Evolutionary conservation across 2,888 invertebrate genomes (phyloP).

Genomic region (Acrocyrtus sp.): DNA sequence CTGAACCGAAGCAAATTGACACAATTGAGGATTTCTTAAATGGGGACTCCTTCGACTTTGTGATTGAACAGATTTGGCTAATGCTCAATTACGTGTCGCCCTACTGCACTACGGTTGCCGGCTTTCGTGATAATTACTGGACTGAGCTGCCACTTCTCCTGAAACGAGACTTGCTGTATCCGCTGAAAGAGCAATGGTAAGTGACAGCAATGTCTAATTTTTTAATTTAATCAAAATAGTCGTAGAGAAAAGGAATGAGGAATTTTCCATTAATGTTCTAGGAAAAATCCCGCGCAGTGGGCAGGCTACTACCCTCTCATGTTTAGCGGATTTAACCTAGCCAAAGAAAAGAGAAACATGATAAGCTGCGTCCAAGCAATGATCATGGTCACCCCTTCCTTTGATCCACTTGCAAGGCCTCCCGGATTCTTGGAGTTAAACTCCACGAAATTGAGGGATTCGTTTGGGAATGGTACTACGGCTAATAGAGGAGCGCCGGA

Average conservation of each 20-base stretch:
- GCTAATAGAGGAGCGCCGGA: too few species aligned
- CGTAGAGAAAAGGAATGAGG: not conserved
- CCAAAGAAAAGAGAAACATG: slow-evolving; percentile 10
- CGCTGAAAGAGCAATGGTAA: slow-evolving; percentile 30
- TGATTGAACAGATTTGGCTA: slow-evolving; percentile 43
- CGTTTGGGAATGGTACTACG: too few species aligned
- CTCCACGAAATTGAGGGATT: too few species aligned
- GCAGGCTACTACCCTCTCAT: slow-evolving; percentile 23
- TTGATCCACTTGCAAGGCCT: slow-evolving; percentile 20
- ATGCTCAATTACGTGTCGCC: slow-evolving; percentile 32
- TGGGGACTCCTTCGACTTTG: slow-evolving; percentile 19
- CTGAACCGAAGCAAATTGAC: slow-evolving; percentile 7
- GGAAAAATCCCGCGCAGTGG: slow-evolving; percentile 28
- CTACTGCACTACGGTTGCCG: slow-evolving; percentile 5
- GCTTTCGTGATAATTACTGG: slow-evolving; percentile 23
- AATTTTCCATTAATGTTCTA: slow-evolving; percentile 1
- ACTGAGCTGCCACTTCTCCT: slow-evolving; percentile 17
- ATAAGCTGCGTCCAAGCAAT: slow-evolving; percentile 14
- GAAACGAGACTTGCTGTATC: slow-evolving; percentile 21
- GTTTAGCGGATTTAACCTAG: slow-evolving; percentile 12
- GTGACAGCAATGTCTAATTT: not conserved
- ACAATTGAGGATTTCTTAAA: slow-evolving; percentile 13
- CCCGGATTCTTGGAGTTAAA: slow-evolving; percentile 16
- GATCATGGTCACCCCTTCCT: not conserved
- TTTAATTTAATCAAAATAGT: not conserved